These are phyloP conservation scores for Odontomachus brunneus DNA, from an alignment of 1,140 invertebrate species.

Conservation along the genomic window DNA sequence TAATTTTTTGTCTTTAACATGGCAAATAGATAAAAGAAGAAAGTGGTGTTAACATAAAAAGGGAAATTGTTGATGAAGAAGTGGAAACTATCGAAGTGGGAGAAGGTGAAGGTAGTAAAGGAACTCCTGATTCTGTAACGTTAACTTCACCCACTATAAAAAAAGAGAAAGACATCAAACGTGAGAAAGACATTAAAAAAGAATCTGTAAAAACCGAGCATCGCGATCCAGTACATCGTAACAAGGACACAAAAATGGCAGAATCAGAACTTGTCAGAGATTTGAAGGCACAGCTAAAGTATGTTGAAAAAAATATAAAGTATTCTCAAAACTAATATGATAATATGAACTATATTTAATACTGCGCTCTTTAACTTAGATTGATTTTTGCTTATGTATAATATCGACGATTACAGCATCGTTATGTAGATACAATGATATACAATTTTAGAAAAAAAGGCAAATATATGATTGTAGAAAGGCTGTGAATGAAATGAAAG, in stretches of 20 bases:
- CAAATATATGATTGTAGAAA: conserved; percentile 88
- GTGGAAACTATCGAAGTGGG: conserved; percentile 82
- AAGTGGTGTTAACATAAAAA: conserved; percentile 81
- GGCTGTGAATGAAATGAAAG: conserved; percentile 95
- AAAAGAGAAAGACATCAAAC: conserved; percentile 87
- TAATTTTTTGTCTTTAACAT: conserved; percentile 4
- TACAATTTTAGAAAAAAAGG: conserved; percentile 3
- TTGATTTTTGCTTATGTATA: no score
- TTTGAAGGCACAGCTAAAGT: conserved; percentile 96
- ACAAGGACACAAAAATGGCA: conserved; percentile 87
- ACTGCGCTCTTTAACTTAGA: no score
- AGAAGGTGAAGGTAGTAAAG: conserved; percentile 83
- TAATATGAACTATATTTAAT: no score
- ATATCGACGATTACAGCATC: no score
- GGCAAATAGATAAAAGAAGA: conserved; percentile 83
- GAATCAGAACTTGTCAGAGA: conserved; percentile 92
- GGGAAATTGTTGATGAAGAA: conserved; percentile 85
- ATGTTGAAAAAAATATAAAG: conserved; percentile 60
- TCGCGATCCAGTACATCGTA: conserved; percentile 85
- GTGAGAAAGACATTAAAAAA: conserved; percentile 88
- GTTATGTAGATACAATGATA: background rate
- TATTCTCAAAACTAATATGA: background rate
- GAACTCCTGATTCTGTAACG: conserved; percentile 78
- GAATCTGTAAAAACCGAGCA: conserved; percentile 87
- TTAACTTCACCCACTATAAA: conserved; percentile 86